A percentile compares a stretch with the other conserved stretches of the same genome.
phyloP scores from a whole-genome alignment of 2,797 vertebrate genomes.

The Xerus rutilus region DNA sequence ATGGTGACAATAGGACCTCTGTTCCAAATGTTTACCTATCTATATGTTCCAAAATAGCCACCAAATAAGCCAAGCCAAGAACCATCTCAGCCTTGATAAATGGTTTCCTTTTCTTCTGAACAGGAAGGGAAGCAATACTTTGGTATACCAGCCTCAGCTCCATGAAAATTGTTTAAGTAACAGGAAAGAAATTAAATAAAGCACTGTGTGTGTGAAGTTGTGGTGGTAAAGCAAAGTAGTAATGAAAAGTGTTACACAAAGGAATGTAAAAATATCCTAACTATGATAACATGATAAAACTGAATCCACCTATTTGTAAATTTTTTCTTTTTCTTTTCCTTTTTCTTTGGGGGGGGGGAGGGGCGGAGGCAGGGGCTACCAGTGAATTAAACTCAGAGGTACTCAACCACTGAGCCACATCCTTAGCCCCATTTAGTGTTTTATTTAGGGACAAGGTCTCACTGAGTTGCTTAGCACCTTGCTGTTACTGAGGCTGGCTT shows the following conservation, averaged over 20 bases:
- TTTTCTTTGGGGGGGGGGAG: too few relatives aligned
- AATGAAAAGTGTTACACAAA: background rate
- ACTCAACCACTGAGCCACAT: too few relatives aligned
- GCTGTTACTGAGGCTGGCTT: too few relatives aligned
- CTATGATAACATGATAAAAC: background rate
- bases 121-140: constrained; percentile 10
- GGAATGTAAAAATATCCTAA: constrained; percentile 1
- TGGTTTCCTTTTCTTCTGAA: constrained; percentile 23
- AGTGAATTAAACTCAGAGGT: too few relatives aligned
- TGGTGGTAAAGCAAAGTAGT: background rate
- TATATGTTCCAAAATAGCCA: constrained; percentile 5
- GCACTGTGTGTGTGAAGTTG: too few relatives aligned
- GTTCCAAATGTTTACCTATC: constrained; percentile 35
- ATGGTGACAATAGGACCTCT: background rate
- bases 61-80: constrained; percentile 15
- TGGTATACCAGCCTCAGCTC: background rate
- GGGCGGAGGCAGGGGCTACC: too few relatives aligned
- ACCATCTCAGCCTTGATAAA: background rate
- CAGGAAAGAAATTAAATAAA: background rate
- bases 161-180: background rate
- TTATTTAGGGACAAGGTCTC: too few relatives aligned
- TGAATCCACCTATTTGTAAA: background rate
- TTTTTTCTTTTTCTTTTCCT: too few relatives aligned
- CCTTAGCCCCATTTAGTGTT: too few relatives aligned
- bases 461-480: too few relatives aligned